Evolutionary conservation across 2,888 invertebrate genomes (phyloP), one percentile per base, ranked within the genome.

Genomic region (Rhynchonema sp.): DNA sequence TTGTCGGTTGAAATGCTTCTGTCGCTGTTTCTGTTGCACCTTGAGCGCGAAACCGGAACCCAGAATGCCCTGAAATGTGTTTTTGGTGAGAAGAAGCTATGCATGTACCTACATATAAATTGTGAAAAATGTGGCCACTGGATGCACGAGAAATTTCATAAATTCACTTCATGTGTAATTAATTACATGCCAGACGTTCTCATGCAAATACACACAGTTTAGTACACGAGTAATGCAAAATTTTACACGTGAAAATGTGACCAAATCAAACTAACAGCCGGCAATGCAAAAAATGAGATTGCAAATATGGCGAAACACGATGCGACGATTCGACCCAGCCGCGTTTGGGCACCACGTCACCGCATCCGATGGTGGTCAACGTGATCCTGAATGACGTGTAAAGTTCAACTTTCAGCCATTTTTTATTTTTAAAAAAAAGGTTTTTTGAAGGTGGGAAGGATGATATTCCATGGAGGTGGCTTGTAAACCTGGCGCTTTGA

Each of bases 221-320:
- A n/a, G n/a, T n/a, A n/a, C n/a, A n/a, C n/a, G n/a, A n/a, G n/a
- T n/a, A n/a, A n/a, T n/a, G n/a, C n/a, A n/a, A n/a, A n/a, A n/a
- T n/a, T n/a, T n/a, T n/a, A n/a, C n/a, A n/a, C n/a, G n/a, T n/a
- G n/a, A n/a, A n/a, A n/a, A n/a, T n/a, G n/a, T n/a, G n/a, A n/a
- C n/a, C n/a, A n/a, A n/a, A n/a, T 13, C 38, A 38, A 38, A 38
- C 83, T 82, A 77, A 86, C 86, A 63, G 86, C 86, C 70, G 86
- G 86, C 72, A 86, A 79, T 68, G 86, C 86, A 75, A 86, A 86
- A 75, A 86, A 86, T 23, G 86, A 86, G 68, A 86, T 87, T 64
- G 86, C 86, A 72, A 87, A 86, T 53, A 86, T 85, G 67, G 85
- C 84, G 75, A 86, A 86, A 74, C 85, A 85, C 28, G 85, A 84